Evolutionary conservation across 2,797 vertebrate genomes (phyloP), one percentile per base, ranked within the genome.

Genomic region (Pseudochaenichthys georgianus): DNA sequence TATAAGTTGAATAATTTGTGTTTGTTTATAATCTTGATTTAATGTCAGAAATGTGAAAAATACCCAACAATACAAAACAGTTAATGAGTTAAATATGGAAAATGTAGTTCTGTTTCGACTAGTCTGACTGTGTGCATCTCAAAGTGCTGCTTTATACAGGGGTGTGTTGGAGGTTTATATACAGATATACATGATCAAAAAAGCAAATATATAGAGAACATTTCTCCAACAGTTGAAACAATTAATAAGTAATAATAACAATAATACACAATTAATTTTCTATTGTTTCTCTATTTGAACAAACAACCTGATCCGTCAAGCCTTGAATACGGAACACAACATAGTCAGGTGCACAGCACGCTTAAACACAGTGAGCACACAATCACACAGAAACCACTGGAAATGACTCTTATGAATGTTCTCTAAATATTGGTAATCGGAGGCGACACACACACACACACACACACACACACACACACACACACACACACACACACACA

Each of bases 11-110:
- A 23, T 10, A 8, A 28, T 28, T 28, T 28, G 28, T 12, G 21
- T 38, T 17, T 28, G 31, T 1, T 0, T 19, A 9, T 2, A 3
- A 50, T 42, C 0, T 5, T 43, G 0, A 4, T 6, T 13, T 31
- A 67, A 54, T 61, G 41, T 45, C 53, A 51, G 13, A 34, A 55
- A 38, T 53, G 21, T 8, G 13, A 38, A 38, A 6, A 38, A 38
- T 38, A 38, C 34, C 34, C 34, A 19, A 5, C 34, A 8, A 34
- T 42, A 31, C 21, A n/a, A 67, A 55, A 13, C 23, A 45, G 34
- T 38, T 6, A 34, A 21, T 21, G 5, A 1, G 5, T 34, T 38
- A 9, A 38, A 38, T 38, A 38, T 38, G 38, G 34, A 38, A 38
- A 9, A 38, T 9, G 6, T 7, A 38, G 34, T 38, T 38, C 34